A percentile compares a stretch with the other conserved stretches of the same genome.
These are phyloP conservation scores for Brachionus asplanchnoidis DNA, from an alignment of 1,140 invertebrate species.

Conservation along the genomic window DNA sequence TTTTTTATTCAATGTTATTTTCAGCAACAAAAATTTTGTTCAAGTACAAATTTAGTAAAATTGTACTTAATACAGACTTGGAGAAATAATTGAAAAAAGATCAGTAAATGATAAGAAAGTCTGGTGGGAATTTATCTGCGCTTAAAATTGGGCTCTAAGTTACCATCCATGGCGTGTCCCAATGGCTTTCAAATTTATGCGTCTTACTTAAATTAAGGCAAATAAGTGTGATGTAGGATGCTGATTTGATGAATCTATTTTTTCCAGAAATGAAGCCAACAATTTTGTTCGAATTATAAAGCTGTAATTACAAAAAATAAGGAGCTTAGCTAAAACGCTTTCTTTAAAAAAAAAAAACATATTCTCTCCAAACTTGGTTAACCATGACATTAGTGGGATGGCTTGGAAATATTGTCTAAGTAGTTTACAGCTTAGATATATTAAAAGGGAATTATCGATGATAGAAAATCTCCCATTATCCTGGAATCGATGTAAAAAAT, in stretches of 20 bases:
- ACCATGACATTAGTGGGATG: not conserved
- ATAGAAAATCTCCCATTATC: not conserved
- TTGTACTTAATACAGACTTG: not conserved
- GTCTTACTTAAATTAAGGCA: not conserved
- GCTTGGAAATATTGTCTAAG: not conserved
- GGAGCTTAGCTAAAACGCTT: not conserved
- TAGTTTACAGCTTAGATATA: not conserved
- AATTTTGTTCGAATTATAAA: not conserved
- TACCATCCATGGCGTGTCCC: not conserved
- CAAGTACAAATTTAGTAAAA: not conserved
- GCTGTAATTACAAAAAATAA: not conserved
- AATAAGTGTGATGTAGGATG: not conserved
- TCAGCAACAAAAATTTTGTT: not conserved
- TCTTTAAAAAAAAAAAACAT: not conserved
- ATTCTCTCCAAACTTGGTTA: not conserved
- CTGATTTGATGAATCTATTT: not conserved
- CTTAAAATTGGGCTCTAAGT: not conserved
- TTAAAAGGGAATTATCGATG: not conserved
- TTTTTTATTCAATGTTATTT: not conserved
- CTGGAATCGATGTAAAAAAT: not conserved
- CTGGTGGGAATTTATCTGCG: not conserved
- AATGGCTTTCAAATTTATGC: not conserved
- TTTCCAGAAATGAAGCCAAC: not conserved
- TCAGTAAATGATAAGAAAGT: not conserved
- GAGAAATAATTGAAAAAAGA: not conserved